Percentiles rank a stretch among this genome's conserved stretches.
Conservation (phyloP, 2,888 invertebrate genomes). For the Schizaphis graminum region DNA sequence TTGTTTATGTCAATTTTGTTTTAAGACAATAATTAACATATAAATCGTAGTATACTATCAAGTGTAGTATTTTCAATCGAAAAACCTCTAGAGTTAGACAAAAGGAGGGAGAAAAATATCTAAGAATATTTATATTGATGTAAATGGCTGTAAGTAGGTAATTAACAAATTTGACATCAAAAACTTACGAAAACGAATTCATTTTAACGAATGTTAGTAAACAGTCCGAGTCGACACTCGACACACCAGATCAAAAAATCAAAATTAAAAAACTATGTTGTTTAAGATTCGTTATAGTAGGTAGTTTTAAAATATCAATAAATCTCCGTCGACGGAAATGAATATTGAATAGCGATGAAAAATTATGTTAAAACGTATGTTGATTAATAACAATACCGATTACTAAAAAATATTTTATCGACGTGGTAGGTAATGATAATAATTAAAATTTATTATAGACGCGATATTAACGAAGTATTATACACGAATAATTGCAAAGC, state of each 20-base stretch:
- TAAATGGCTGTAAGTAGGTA: background rate
- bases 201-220: background rate
- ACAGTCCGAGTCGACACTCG: no score
- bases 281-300: background rate
- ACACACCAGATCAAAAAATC: background rate
- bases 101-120: background rate
- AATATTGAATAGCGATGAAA: no score
- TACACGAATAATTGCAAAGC: no score
- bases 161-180: background rate
- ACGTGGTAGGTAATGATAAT: background rate
- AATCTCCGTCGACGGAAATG: background rate
- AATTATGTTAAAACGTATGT: no score
- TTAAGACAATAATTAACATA: no score
- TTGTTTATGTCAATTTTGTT: no score
- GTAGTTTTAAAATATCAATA: background rate
- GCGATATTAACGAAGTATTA: background rate
- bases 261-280: background rate
- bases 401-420: background rate
- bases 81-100: background rate
- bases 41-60: no score
- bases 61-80: background rate
- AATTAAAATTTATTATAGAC: background rate
- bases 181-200: background rate
- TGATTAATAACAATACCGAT: no score
- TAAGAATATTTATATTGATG: background rate